These are phyloP conservation scores for Albula glossodonta DNA, from an alignment of 2,113 vertebrate genomes.

Conservation along the genomic window DNA sequence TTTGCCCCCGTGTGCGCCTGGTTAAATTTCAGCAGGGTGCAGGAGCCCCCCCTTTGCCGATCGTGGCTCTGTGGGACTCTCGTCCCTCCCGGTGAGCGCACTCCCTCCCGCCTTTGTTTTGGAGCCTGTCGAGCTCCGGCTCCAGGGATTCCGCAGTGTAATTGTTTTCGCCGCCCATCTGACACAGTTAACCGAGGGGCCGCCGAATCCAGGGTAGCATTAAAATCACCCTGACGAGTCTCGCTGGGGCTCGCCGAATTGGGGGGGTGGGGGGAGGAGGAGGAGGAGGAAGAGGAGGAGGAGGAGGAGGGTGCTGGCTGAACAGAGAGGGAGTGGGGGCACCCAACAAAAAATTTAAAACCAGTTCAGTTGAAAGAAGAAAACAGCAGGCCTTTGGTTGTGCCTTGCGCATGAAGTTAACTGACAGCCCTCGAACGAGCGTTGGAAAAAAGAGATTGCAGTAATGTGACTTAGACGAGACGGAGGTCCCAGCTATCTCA, in stretches of 20 bases:
- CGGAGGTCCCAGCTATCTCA: constrained; percentile 28
- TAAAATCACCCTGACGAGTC: constrained; percentile 50
- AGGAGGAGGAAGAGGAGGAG: neutral
- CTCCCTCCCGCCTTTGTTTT: constrained; percentile 44
- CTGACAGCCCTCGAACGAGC: constrained; percentile 37
- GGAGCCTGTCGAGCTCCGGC: constrained; percentile 36
- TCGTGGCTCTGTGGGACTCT: too few relatives aligned
- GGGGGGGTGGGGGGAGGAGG: constrained; percentile 48
- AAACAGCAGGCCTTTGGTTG: too few relatives aligned
- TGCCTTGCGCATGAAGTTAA: neutral
- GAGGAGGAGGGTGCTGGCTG: neutral
- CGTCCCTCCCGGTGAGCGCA: too few relatives aligned
- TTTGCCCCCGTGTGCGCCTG: too few relatives aligned
- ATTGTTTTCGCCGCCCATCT: constrained; percentile 48
- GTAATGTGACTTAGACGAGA: constrained; percentile 10
- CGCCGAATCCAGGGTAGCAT: constrained; percentile 39
- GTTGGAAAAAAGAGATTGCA: too few relatives aligned
- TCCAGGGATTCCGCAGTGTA: constrained; percentile 28
- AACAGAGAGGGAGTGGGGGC: too few relatives aligned
- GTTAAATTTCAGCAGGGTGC: too few relatives aligned
- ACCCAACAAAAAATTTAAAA: too few relatives aligned
- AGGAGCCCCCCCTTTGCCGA: too few relatives aligned
- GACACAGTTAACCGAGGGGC: constrained; percentile 50
- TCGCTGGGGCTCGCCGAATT: constrained; percentile 58
- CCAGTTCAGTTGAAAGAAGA: too few relatives aligned